Evolutionary conservation across 2,888 invertebrate species (phyloP).

Genomic region (Mimumesa dahlbomi): DNA sequence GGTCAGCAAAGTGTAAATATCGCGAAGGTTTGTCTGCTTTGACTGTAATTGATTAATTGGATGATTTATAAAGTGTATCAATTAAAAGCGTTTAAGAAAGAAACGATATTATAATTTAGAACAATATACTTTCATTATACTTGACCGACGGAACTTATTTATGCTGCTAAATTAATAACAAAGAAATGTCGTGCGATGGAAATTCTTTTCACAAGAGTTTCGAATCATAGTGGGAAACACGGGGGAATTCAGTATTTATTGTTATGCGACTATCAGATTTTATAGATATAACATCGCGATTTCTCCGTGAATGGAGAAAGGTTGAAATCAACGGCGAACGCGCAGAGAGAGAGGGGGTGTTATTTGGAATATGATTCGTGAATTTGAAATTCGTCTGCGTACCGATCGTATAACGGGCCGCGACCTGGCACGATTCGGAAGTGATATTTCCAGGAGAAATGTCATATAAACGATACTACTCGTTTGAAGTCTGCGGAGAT

Average conservation of each 20-base stretch:
- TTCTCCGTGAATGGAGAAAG: constrained; percentile 18
- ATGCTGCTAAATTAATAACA: neutral
- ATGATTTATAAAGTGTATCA: too few species aligned
- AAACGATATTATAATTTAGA: too few species aligned
- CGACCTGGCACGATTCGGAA: constrained; percentile 53
- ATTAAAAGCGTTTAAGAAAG: too few species aligned
- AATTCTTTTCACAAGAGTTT: neutral
- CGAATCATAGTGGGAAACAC: neutral
- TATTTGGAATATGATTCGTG: constrained; percentile 50
- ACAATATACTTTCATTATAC: neutral
- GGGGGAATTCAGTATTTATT: constrained; percentile 41
- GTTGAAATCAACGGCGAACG: constrained; percentile 36
- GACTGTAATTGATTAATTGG: too few species aligned
- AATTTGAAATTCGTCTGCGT: constrained; percentile 57
- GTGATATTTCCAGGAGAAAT: constrained; percentile 55
- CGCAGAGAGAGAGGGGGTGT: constrained; percentile 25
- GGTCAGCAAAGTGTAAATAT: too few species aligned
- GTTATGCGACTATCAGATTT: constrained; percentile 50
- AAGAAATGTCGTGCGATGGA: neutral
- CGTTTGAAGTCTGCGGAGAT: too few species aligned
- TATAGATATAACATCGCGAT: constrained; percentile 34
- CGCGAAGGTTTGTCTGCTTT: too few species aligned
- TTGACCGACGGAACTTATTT: neutral
- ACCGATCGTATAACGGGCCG: constrained; percentile 56
- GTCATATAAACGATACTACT: constrained; percentile 39